Conservation (phyloP, 2,888 invertebrate species). For the Harpalus rubripes region DNA sequence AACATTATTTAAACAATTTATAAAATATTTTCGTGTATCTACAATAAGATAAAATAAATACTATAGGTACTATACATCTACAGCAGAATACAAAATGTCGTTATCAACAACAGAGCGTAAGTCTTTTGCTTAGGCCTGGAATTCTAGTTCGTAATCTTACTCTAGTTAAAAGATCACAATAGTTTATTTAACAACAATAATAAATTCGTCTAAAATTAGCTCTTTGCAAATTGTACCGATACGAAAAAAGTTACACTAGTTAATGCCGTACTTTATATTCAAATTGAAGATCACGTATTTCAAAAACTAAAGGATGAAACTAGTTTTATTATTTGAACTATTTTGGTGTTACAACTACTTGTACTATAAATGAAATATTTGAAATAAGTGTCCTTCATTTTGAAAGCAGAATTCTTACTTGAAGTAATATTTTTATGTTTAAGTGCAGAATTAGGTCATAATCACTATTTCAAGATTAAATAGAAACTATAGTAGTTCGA, state of each 20-base stretch:
- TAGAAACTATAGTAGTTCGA: slow-evolving; percentile 30
- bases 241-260: slow-evolving; percentile 41
- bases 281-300: slow-evolving; percentile 14
- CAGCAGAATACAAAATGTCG: slow-evolving; percentile 46
- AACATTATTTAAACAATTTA: slow-evolving; percentile 61
- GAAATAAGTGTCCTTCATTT: neutral
- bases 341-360: neutral
- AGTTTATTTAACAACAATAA: slow-evolving; percentile 57
- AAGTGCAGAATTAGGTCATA: slow-evolving; percentile 8
- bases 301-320: too few species aligned
- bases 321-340: neutral
- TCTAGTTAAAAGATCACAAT: slow-evolving; percentile 62
- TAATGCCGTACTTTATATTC: neutral
- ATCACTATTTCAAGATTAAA: slow-evolving; percentile 29
- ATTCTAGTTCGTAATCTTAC: slow-evolving; percentile 48
- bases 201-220: slow-evolving; percentile 59
- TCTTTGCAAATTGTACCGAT: slow-evolving; percentile 36
- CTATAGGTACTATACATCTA: slow-evolving; percentile 44
- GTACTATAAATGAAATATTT: slow-evolving; percentile 2
- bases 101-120: slow-evolving; percentile 44
- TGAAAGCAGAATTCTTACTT: too few species aligned
- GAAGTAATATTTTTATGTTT: neutral
- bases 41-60: slow-evolving; percentile 48
- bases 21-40: slow-evolving; percentile 57
- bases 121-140: slow-evolving; percentile 62